A percentile compares a stretch with the other conserved stretches of the same genome.
phyloP scores from a whole-genome alignment of 2,113 vertebrate species.

The Vicugna pacos region DNA sequence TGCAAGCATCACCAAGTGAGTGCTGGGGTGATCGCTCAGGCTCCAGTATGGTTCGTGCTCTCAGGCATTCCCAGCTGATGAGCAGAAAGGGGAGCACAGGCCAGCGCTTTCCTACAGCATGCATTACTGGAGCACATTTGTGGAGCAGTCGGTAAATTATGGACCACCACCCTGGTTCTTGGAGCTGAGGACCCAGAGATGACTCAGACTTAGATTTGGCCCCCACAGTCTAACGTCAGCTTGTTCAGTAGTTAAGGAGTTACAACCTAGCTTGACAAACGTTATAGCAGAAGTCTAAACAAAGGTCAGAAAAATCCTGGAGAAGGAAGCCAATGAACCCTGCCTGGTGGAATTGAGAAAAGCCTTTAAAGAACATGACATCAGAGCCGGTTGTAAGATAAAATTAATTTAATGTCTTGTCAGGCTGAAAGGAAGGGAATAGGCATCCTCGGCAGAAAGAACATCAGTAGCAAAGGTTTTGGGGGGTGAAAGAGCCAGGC shows the following conservation, averaged over 20 bases:
- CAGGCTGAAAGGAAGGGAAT: neutral
- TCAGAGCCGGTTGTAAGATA: neutral
- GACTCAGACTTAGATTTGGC: conserved; percentile 52
- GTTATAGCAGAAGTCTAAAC: neutral
- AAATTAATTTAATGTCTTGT: neutral
- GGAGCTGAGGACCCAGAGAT: conserved; percentile 12
- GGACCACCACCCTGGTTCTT: neutral
- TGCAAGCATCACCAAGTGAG: neutral
- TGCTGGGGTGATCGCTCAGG: neutral
- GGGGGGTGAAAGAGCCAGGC: neutral
- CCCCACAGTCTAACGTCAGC: neutral
- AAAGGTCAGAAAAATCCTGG: conserved; percentile 28
- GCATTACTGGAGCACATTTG: neutral
- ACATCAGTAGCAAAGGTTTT: neutral
- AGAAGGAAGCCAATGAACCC: neutral
- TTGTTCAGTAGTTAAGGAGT: conserved; percentile 60
- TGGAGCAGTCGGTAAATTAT: neutral
- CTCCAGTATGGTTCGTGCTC: neutral
- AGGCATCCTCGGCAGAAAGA: neutral
- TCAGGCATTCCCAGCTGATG: neutral
- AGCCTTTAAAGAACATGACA: neutral
- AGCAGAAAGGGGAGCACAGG: neutral
- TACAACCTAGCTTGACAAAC: neutral
- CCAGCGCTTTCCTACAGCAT: neutral
- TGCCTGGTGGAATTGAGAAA: neutral